Base-by-base conservation (phyloP, 2,113 vertebrate genomes). In the Cacatua alba region DNA sequence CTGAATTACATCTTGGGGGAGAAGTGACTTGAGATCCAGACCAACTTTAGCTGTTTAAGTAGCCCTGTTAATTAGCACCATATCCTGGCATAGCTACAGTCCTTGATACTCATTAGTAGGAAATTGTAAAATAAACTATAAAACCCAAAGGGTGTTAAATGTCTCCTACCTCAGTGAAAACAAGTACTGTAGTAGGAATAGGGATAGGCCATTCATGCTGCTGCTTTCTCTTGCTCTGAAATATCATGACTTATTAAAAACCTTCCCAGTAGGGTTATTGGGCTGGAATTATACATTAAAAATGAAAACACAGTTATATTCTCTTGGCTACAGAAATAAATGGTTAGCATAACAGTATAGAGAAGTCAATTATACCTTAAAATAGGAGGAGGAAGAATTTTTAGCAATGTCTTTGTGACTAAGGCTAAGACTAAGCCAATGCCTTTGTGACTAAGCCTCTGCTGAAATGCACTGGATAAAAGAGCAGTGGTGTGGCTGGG, bases 221-320 rank as follows among this genome's bases (percentile, higher is more conserved):
- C 51, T 89, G 53, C 77, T 93, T 97, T 94, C n/a, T 67, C 57
- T 90, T 88, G 75, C 82, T 94, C 57, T 91, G 94, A 93, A 97
- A 95, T 86, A 79, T 86, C 80, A 68, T n/a, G 49, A 91, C 76
- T 88, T 96, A 95, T 88, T 96, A 97, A 96, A 97, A 94, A 75
- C 33, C 41, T 94, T 93, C 94, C 92, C 91, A 72, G 80, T 83
- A 95, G 93, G 65, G 81, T 96, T 96, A 86, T 76, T 88, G 83
- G 75, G 48, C 46, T 87, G 67, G 57, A 94, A 79, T 95, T 88
- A 68, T 52, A 89, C 52, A 67, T 88, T 94, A 88, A 88, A 86
- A 96, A 91, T 88, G 78, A 92, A 92, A 96, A 93, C 21, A 59
- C 29, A 48, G 48, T 81, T 60, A 52, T 84, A 68, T 43, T 82